phyloP scores from a whole-genome alignment of 2,797 vertebrate genomes.

The Tauraco hartlaubi region DNA sequence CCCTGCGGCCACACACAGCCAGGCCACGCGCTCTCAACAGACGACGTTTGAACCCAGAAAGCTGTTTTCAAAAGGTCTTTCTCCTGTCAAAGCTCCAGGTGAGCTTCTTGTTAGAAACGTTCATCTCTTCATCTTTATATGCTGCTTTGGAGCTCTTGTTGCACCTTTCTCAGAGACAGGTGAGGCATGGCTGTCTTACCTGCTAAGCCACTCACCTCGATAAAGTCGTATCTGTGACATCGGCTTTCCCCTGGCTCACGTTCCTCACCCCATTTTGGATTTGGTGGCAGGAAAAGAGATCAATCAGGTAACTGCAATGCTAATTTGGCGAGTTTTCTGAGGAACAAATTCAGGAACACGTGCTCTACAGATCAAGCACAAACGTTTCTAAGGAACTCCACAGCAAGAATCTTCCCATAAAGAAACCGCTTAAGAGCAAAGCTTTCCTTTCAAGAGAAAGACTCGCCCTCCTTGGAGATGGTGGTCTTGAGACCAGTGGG shows the following conservation, averaged over 20 bases:
- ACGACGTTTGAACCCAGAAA: too few relatives aligned
- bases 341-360: not conserved
- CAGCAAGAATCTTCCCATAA: not conserved
- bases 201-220: not conserved
- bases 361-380: not conserved
- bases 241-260: not conserved
- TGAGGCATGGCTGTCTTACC: not conserved
- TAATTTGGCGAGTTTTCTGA: not conserved
- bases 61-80: too few relatives aligned
- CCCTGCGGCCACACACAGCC: too few relatives aligned
- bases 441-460: not conserved
- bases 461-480: not conserved
- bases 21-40: too few relatives aligned
- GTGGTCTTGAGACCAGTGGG: not conserved
- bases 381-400: not conserved
- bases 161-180: not conserved
- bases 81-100: too few relatives aligned
- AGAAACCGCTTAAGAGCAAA: not conserved
- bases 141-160: not conserved
- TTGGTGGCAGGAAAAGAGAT: not conserved
- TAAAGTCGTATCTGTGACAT: not conserved
- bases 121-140: not conserved
- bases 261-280: not conserved
- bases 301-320: not conserved
- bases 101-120: not conserved